Conservation (phyloP, 2,888 invertebrate genomes). For the Catocala sponsa region DNA sequence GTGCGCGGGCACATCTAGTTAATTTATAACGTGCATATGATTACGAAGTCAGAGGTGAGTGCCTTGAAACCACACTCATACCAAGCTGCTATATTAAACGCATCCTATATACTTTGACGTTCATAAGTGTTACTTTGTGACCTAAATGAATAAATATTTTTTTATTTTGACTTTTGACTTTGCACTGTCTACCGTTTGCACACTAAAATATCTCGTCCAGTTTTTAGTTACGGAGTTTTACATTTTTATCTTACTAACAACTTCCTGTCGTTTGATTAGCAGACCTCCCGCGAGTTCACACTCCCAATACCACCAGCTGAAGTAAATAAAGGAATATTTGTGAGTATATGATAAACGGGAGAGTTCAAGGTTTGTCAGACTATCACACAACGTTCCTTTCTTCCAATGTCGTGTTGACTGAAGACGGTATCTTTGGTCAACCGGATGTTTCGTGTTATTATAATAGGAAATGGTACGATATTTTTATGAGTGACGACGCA, state of each 20-base stretch:
- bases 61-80: too few relatives aligned
- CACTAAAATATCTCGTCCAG: too few relatives aligned
- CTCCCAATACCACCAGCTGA: not conserved
- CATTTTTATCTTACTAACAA: not conserved
- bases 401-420: not conserved
- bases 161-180: too few relatives aligned
- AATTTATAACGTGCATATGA: too few relatives aligned
- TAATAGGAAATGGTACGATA: not conserved
- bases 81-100: too few relatives aligned
- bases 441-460: not conserved
- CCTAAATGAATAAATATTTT: too few relatives aligned
- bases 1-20: too few relatives aligned
- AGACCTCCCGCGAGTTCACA: slow-evolving; percentile 8
- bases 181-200: too few relatives aligned
- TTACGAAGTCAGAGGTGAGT: too few relatives aligned
- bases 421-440: not conserved
- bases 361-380: not conserved
- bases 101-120: too few relatives aligned
- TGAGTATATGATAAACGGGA: not conserved
- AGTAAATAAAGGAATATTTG: slow-evolving; percentile 3
- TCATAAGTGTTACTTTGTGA: too few relatives aligned
- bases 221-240: not conserved
- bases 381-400: not conserved
- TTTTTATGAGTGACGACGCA: not conserved
- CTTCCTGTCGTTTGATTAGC: slow-evolving; percentile 16